Percentiles rank a stretch among this genome's conserved stretches.
Conservation (phyloP, 2,888 invertebrate genomes). For the Trissolcus brochymenae region DNA sequence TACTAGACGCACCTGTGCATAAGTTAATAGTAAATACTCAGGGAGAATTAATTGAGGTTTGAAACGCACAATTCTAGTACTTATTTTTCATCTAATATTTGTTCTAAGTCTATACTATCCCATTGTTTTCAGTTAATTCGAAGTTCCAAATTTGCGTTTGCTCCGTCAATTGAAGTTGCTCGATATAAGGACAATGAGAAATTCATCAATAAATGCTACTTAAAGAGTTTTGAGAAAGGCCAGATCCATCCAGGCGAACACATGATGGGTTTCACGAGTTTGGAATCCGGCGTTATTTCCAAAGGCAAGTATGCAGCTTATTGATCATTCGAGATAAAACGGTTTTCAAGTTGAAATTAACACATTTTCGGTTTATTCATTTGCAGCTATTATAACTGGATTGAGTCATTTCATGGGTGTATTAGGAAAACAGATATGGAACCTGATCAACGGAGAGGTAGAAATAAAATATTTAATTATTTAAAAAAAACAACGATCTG, state of each 20-base stretch:
- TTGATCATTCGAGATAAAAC: background rate
- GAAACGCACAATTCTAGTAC: too few species aligned
- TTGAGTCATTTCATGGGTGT: too few species aligned
- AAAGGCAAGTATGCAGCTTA: conserved; percentile 5
- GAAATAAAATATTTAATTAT: too few species aligned
- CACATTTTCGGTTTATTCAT: background rate
- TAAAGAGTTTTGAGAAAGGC: conserved; percentile 74
- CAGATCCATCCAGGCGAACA: conserved; percentile 77
- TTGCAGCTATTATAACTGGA: too few species aligned
- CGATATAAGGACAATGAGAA: conserved; percentile 64
- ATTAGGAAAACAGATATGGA: too few species aligned
- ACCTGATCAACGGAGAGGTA: too few species aligned
- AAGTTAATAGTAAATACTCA: too few species aligned
- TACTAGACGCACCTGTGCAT: too few species aligned
- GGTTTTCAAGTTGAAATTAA: background rate
- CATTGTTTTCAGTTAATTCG: conserved; percentile 7
- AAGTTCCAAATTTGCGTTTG: conserved; percentile 36
- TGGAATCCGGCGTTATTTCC: conserved; percentile 17
- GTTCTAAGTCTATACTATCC: too few species aligned
- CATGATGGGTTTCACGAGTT: conserved; percentile 65
- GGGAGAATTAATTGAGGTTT: too few species aligned
- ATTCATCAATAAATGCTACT: conserved; percentile 76
- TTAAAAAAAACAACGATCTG: too few species aligned
- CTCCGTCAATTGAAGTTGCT: conserved; percentile 57
- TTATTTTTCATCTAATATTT: too few species aligned